phyloP scores from a whole-genome alignment of 2,113 vertebrate genomes.

The Bungarus multicinctus region DNA sequence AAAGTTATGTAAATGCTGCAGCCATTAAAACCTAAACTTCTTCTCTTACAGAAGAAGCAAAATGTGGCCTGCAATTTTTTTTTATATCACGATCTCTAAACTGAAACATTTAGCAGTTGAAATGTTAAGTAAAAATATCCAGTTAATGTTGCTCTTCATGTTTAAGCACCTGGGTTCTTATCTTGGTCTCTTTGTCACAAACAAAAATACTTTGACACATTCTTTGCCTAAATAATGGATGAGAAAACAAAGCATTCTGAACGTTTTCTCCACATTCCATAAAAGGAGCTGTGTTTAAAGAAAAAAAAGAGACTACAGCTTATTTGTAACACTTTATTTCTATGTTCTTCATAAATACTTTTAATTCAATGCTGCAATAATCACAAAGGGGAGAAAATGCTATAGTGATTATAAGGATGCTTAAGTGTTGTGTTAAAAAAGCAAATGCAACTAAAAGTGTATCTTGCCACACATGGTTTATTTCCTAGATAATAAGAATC shows the following conservation, averaged over 20 bases:
- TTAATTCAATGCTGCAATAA: conserved; percentile 42
- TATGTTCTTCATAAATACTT: conserved; percentile 42
- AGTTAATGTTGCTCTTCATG: not conserved
- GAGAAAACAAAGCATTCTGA: not conserved
- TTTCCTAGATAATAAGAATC: not conserved
- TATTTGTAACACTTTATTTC: conserved; percentile 43
- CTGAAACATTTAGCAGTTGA: not conserved
- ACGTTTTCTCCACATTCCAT: conserved; percentile 42
- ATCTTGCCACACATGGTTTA: not conserved
- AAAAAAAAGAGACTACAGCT: conserved; percentile 20
- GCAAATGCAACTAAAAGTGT: conserved; percentile 40
- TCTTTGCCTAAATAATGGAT: conserved; percentile 7
- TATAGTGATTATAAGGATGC: conserved; percentile 28
- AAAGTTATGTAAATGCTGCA: not conserved
- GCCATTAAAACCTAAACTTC: not conserved
- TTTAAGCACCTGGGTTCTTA: not conserved
- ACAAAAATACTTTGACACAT: not conserved
- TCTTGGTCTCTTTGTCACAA: conserved; percentile 22
- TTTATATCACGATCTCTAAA: not conserved
- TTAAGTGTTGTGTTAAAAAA: conserved; percentile 30
- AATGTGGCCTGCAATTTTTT: not conserved
- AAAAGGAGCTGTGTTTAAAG: conserved; percentile 48
- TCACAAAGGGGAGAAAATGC: conserved; percentile 22
- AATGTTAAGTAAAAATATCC: not conserved
- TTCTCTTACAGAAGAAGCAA: not conserved